A percentile compares a stretch with the other conserved stretches of the same genome.
These are phyloP conservation scores for Thereva unica DNA, from an alignment of 2,888 invertebrate genomes.

Conservation along the genomic window DNA sequence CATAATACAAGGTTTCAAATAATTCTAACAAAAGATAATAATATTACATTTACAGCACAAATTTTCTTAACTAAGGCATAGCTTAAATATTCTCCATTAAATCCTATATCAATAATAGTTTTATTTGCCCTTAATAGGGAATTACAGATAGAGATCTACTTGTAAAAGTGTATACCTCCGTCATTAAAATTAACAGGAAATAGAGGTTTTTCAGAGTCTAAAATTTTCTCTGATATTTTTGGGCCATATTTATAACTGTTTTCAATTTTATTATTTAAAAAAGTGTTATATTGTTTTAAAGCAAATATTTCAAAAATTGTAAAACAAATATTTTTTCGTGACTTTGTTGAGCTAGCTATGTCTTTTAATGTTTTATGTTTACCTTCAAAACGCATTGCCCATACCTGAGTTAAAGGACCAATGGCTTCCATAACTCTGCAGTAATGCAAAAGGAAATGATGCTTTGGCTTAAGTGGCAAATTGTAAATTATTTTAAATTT, in stretches of 20 bases:
- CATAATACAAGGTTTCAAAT: no score
- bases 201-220: neutral
- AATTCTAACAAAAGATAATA: no score
- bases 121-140: no score
- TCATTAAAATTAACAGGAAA: no score
- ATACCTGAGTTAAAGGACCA: neutral
- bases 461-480: conserved; percentile 7
- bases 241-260: neutral
- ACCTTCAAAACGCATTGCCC: conserved; percentile 19
- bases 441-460: conserved; percentile 23
- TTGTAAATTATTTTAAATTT: conserved; percentile 12
- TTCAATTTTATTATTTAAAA: neutral
- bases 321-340: conserved; percentile 1
- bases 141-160: no score
- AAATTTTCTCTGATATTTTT: neutral
- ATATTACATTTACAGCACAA: no score
- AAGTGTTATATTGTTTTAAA: neutral
- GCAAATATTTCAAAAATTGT: conserved; percentile 9
- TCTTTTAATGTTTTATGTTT: conserved; percentile 9
- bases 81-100: no score
- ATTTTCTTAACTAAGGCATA: no score
- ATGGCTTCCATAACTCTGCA: neutral
- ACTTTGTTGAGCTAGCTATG: no score
- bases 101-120: no score
- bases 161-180: no score